Conservation (phyloP, 1,140 invertebrate species). For the Physella acuta region DNA sequence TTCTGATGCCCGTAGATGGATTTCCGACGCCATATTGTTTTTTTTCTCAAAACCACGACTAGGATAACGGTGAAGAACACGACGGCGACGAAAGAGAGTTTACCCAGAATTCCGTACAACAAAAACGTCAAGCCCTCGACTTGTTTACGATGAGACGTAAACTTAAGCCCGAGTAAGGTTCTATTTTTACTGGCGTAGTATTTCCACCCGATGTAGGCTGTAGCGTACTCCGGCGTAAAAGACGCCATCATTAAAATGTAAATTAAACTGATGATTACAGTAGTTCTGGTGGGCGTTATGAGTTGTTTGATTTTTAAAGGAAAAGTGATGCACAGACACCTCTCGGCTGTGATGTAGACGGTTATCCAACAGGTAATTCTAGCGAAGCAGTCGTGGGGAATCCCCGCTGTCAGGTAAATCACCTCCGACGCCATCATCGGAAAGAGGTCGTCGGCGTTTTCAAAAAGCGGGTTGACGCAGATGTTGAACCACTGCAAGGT, state of each 20-base stretch:
- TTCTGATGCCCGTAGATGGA: background rate
- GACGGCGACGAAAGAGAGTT: background rate
- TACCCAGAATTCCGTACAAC: background rate
- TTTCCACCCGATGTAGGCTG: slow-evolving; percentile 11
- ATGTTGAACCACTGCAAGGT: slow-evolving; percentile 5
- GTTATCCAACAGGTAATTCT: slow-evolving; percentile 8
- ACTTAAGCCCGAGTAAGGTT: slow-evolving; percentile 10
- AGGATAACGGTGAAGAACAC: background rate
- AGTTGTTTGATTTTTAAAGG: slow-evolving; percentile 5
- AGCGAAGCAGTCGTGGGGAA: slow-evolving; percentile 11
- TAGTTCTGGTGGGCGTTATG: slow-evolving; percentile 6
- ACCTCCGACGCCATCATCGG: background rate
- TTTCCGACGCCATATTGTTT: slow-evolving; percentile 10
- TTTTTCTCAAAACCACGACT: background rate
- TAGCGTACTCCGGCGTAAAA: slow-evolving; percentile 5
- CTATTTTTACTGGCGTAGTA: slow-evolving; percentile 9
- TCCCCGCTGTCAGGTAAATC: background rate
- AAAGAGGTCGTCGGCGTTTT: background rate
- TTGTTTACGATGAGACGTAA: background rate
- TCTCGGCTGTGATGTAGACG: slow-evolving; percentile 1
- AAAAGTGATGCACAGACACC: background rate
- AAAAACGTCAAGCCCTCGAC: slow-evolving; percentile 10
- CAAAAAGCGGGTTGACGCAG: slow-evolving; percentile 10
- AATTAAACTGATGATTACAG: background rate
- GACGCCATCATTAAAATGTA: slow-evolving; percentile 8